Evolutionary conservation across 2,113 vertebrate genomes (phyloP).

Genomic region (Monopterus albus): DNA sequence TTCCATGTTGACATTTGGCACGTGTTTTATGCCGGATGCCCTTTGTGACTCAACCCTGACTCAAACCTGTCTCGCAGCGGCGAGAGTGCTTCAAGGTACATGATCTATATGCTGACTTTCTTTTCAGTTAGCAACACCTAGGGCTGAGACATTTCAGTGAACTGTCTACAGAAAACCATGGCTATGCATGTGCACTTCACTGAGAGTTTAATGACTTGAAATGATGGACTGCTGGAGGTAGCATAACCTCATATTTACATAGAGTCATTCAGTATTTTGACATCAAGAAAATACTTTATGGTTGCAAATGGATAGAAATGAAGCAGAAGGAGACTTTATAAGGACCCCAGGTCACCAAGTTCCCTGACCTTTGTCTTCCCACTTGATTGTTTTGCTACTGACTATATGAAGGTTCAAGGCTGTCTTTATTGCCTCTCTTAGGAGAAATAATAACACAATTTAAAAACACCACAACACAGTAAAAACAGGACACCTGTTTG

Average conservation of each 20-base stretch:
- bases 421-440: too few relatives aligned
- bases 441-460: too few relatives aligned
- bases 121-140: conserved; percentile 99
- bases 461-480: too few relatives aligned
- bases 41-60: too few relatives aligned
- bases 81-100: too few relatives aligned
- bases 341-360: too few relatives aligned
- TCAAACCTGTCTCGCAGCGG: too few relatives aligned
- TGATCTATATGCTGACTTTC: conserved; percentile 94
- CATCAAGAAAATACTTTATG: conserved; percentile 77
- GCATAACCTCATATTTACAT: conserved; percentile 83
- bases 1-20: too few relatives aligned
- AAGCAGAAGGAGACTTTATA: conserved; percentile 65
- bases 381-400: conserved; percentile 64
- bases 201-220: conserved; percentile 73
- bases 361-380: conserved; percentile 65
- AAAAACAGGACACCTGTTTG: too few relatives aligned
- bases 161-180: conserved; percentile 96
- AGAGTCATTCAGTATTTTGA: conserved; percentile 83
- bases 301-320: conserved; percentile 73
- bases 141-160: conserved; percentile 98
- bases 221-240: conserved; percentile 74
- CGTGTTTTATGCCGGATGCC: too few relatives aligned
- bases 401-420: conserved; percentile 68
- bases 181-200: conserved; percentile 90